These are phyloP conservation scores for Ophion ventricosus DNA, from an alignment of 2,888 invertebrate genomes.

Conservation along the genomic window DNA sequence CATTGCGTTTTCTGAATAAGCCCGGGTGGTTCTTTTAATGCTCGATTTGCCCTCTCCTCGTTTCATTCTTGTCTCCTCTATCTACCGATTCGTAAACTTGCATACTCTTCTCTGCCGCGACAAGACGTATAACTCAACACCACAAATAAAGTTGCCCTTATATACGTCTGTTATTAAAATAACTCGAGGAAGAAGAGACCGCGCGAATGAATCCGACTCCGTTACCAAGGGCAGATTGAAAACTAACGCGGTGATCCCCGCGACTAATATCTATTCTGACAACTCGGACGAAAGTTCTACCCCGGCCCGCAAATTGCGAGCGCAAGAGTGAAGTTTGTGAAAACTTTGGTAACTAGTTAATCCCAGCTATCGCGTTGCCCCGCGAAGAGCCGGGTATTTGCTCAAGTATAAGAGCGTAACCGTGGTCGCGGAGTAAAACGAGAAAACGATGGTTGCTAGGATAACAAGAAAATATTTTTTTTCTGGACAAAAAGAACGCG, in stretches of 20 bases:
- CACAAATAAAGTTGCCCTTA: background rate
- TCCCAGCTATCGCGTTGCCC: slow-evolving; percentile 51
- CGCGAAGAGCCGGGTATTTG: slow-evolving; percentile 35
- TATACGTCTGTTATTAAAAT: slow-evolving; percentile 30
- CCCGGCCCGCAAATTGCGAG: background rate
- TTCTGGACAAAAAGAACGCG: slow-evolving; percentile 7
- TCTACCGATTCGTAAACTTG: background rate
- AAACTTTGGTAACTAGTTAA: slow-evolving; percentile 66
- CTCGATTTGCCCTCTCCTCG: slow-evolving; percentile 36
- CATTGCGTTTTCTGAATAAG: slow-evolving; percentile 18
- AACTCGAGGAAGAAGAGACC: slow-evolving; percentile 29
- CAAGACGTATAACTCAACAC: background rate
- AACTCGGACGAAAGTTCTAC: slow-evolving; percentile 57
- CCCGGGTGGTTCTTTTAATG: slow-evolving; percentile 26
- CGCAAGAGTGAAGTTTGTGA: slow-evolving; percentile 49
- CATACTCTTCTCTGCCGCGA: background rate
- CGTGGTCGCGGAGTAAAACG: slow-evolving; percentile 9
- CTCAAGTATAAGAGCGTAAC: slow-evolving; percentile 47
- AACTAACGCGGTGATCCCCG: slow-evolving; percentile 60
- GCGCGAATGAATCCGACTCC: slow-evolving; percentile 20
- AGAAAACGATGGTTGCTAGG: slow-evolving; percentile 7
- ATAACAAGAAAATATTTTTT: slow-evolving; percentile 54
- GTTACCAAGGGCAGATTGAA: slow-evolving; percentile 60
- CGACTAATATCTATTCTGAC: slow-evolving; percentile 63
- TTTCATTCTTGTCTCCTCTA: slow-evolving; percentile 1